Evolutionary conservation across 2,113 vertebrate species (phyloP), one percentile per base, ranked within the genome.

Genomic region (Thomomys bottae): DNA sequence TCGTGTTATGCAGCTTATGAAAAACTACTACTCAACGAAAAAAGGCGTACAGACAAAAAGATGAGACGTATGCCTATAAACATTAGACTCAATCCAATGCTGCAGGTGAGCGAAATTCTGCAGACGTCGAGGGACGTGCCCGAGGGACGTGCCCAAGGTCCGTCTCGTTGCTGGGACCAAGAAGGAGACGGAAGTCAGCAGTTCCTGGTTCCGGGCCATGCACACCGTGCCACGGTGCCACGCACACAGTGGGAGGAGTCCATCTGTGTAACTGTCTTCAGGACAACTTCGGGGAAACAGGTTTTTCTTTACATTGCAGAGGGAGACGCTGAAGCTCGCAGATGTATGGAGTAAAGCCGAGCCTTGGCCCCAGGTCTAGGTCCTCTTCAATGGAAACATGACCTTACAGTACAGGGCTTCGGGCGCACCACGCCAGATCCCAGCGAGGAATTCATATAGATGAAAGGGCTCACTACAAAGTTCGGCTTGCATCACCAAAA

Each of bases 401-500:
- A 72, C 28, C 17, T 54, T 34, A 34, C 9, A 34, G n/a, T n/a
- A 45, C 12, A 87, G 87, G 23, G 18, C 38, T 59, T 18, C 40
- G 30, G 68, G 84, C 32, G 88, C 40, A 73, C 28, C 71, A 36
- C 30, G 15, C n/a, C 68, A 88, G 28, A 81, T 42, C 84, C 78
- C 72, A 42, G 71, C 81, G 6, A 38, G 40, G 57, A 84, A 40
- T 21, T 32, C 59, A 61, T 20, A 20, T 1, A 64, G 61, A 89
- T 28, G 8, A 91, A 85, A 90, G 54, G 70, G 38, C 42, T 81
- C 23, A 70, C 17, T 49, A 83, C 26, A 59, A 72, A 28, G 21
- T 83, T 96, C 88, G 89, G 42, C 80, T 87, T 75, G 18, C 20
- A 64, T 89, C 88, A 83, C 67, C n/a, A 84, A 42, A 40, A n/a